Conservation (phyloP, 2,888 invertebrate genomes). For the Microdon myrmicae region DNA sequence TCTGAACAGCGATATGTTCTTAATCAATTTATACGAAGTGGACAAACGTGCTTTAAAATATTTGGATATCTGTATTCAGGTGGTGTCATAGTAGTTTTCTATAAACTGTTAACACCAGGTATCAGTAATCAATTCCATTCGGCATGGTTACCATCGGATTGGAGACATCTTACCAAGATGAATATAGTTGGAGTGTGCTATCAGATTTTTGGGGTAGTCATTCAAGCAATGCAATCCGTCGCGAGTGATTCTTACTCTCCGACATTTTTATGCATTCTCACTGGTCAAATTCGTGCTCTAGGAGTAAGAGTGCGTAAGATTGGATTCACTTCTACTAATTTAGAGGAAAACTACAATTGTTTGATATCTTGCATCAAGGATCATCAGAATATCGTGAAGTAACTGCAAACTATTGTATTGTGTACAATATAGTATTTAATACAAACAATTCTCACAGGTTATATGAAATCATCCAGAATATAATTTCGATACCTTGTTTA, state of each 20-base stretch:
- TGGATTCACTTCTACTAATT: conserved; percentile 41
- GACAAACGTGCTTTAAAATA: conserved; percentile 55
- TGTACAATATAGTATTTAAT: too few species aligned
- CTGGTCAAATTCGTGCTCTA: conserved; percentile 59
- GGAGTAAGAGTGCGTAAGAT: conserved; percentile 58
- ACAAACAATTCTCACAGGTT: too few species aligned
- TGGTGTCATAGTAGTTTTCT: conserved; percentile 57
- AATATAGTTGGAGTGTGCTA: conserved; percentile 55
- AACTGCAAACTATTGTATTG: conserved; percentile 13
- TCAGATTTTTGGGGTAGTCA: conserved; percentile 58
- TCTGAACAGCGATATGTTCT: conserved; percentile 54
- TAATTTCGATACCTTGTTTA: conserved; percentile 69
- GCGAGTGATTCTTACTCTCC: conserved; percentile 63
- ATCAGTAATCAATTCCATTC: conserved; percentile 58
- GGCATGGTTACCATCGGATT: conserved; percentile 62
- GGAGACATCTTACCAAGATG: conserved; percentile 53
- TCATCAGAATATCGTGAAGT: conserved; percentile 57
- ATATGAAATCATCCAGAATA: conserved; percentile 67
- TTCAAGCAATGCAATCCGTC: conserved; percentile 61
- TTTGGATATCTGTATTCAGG: conserved; percentile 57
- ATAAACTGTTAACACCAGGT: conserved; percentile 53
- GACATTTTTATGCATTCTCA: conserved; percentile 59
- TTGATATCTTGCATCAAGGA: conserved; percentile 59
- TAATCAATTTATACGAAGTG: conserved; percentile 49
- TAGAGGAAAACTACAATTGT: conserved; percentile 44